Percentiles rank a stretch among this genome's conserved stretches.
Evolutionary conservation across 2,888 invertebrate species (phyloP).

Genomic region (Blera fallax): DNA sequence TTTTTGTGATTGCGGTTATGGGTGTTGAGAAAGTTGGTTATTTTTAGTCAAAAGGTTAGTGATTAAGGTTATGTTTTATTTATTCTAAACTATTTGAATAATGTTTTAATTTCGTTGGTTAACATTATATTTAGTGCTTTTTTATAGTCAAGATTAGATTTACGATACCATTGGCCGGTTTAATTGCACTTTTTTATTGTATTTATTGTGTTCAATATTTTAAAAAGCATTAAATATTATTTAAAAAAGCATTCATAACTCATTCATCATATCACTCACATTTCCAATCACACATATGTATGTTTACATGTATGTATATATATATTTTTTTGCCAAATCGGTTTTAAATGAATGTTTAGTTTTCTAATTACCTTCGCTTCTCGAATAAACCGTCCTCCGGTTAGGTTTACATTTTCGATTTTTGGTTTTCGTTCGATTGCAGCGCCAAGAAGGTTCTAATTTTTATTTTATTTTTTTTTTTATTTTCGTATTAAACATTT

Average conservation of each 20-base stretch:
- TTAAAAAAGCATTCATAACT: conserved; percentile 1
- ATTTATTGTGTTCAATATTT: conserved; percentile 4
- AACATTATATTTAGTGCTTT: conserved; percentile 71
- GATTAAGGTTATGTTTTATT: conserved; percentile 28
- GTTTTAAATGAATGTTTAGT: not conserved
- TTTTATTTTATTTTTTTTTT: conserved; percentile 53
- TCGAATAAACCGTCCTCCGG: conserved; percentile 96
- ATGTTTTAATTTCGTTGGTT: conserved; percentile 43
- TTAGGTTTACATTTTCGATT: conserved; percentile 97
- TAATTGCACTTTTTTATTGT: not conserved
- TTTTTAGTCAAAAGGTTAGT: conserved; percentile 63
- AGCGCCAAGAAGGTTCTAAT: conserved; percentile 86
- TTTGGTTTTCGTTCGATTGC: conserved; percentile 96
- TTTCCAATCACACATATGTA: not conserved
- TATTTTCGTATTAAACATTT: conserved; percentile 47
- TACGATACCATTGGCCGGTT: conserved; percentile 4
- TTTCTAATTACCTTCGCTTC: conserved; percentile 94
- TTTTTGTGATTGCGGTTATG: conserved; percentile 65
- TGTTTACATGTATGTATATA: too few species aligned
- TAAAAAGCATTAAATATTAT: conserved; percentile 70
- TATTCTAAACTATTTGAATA: conserved; percentile 10
- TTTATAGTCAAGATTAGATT: conserved; percentile 12
- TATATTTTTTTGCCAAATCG: conserved; percentile 19
- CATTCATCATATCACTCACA: conserved; percentile 6
- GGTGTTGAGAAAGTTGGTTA: conserved; percentile 49